Evolutionary conservation across 1,140 invertebrate species (phyloP).

Genomic region (Octopus sinensis): DNA sequence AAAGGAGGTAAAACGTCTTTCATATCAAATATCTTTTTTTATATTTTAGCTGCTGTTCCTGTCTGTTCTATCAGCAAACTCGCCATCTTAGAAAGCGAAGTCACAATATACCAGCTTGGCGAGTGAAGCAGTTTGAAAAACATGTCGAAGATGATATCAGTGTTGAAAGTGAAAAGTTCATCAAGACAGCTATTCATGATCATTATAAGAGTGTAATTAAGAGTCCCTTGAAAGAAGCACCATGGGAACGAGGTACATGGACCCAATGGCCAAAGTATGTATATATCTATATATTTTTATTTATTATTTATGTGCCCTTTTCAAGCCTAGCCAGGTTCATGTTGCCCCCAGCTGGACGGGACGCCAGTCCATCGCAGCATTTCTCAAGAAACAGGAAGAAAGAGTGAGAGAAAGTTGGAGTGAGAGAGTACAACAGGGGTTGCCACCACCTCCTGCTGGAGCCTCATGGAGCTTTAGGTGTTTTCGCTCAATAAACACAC

Average conservation of each 20-base stretch:
- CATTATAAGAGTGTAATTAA: conserved; percentile 61
- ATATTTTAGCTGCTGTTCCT: neutral
- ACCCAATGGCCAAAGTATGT: conserved; percentile 47
- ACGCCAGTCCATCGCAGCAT: no score
- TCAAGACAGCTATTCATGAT: conserved; percentile 74
- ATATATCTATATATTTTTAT: neutral
- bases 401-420: no score
- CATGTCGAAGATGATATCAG: conserved; percentile 68
- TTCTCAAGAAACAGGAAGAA: no score
- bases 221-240: conserved; percentile 64
- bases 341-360: no score
- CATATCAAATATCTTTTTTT: neutral
- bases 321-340: no score
- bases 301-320: no score
- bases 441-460: no score
- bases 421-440: no score
- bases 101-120: neutral
- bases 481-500: no score
- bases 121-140: neutral
- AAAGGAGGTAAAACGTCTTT: no score
- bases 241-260: conserved; percentile 65
- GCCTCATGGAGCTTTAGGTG: no score
- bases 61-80: neutral
- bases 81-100: neutral
- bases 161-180: conserved; percentile 75